Base-by-base conservation (phyloP, 2,888 invertebrate genomes). In the Elysia crispata region DNA sequence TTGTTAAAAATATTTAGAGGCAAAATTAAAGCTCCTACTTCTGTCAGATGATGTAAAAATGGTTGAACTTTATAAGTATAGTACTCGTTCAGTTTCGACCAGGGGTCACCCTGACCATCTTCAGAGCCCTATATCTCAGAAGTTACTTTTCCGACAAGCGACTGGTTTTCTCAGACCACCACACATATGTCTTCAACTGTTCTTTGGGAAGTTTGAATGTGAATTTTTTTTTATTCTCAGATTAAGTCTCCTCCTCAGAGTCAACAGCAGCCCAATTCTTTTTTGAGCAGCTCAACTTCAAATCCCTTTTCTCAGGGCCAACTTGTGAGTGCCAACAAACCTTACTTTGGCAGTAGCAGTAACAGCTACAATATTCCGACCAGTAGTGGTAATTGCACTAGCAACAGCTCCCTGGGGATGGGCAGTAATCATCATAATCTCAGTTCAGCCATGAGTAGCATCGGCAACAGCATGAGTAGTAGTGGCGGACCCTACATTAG, bases 171-270 rank as follows among this genome's bases (percentile, higher is more conserved):
- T n/a, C n/a, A n/a, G n/a, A n/a, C n/a, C n/a, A n/a, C n/a, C n/a
- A n/a, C n/a, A n/a, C n/a, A n/a, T n/a, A n/a, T n/a, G n/a, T n/a
- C n/a, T n/a, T n/a, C n/a, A n/a, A n/a, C n/a, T n/a, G n/a, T n/a
- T n/a, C 41, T 41, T 41, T 41, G 3, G 41, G 41, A 41, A 11
- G 11, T 41, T 41, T 41, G 5, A 41, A 41, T 41, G 41, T 11
- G 3, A 11, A 3, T 41, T 41, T 41, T 41, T 41, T 41, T 41
- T 11, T 67, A 8, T 67, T 30, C 25, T n/a, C 69, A 79, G 79
- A 74, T 79, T 6, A 75, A 79, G 30, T 69, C 74, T 31, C 69
- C 50, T 30, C 80, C 80, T 23, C 80, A 80, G 23, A 80, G 76
- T 54, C 31, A 60, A 15, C 80, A 69, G 1, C 80, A 76, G 25